Evolutionary conservation across 2,888 invertebrate genomes (phyloP), one percentile per base, ranked within the genome.

Genomic region (Drosophila siamana): DNA sequence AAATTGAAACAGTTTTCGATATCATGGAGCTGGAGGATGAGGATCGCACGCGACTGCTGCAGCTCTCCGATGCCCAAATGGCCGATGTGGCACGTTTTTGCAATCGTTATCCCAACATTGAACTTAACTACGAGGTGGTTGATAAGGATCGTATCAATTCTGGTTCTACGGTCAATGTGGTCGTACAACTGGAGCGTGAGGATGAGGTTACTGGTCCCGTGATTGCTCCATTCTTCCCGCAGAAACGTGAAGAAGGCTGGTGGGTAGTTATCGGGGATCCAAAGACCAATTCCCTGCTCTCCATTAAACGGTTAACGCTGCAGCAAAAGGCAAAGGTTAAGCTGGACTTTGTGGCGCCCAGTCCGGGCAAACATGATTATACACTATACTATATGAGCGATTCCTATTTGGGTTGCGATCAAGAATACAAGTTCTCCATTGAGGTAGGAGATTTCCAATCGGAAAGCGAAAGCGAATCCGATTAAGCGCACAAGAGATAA

Each of bases 251-350:
- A 90, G 97, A 97, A 92, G 97, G 97, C 52, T 97, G 97, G 97
- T 99, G 99, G 99, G 97, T 99, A 38, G 99, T 99, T 8, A 97
- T 99, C 78, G 99, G 99, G 0, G 99, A 99, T 91, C 97, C 98
- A 0, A 97, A 97, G 91, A 94, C 95, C 28, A 99, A 99, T 93
- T 97, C 98, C 0, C 93, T 99, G 44, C 94, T 99, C 6, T 99
- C 99, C 8, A 99, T 99, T 92, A 99, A 99, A 92, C 94, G 99
- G 36, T 94, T 99, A 24, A 98, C 98, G 0, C 94, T 99, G 11
- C 98, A 98, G 71, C 97, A 98, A 89, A 97, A 95, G 86, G 98
- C 99, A 0, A 96, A 96, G 90, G 96, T 95, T 0, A 95, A 92
- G 64, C 73, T 92, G 41, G 92, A 92, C 79, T 99, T 99, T 92